These are phyloP conservation scores for Euphydryas editha DNA, from an alignment of 2,888 invertebrate genomes.

Conservation along the genomic window DNA sequence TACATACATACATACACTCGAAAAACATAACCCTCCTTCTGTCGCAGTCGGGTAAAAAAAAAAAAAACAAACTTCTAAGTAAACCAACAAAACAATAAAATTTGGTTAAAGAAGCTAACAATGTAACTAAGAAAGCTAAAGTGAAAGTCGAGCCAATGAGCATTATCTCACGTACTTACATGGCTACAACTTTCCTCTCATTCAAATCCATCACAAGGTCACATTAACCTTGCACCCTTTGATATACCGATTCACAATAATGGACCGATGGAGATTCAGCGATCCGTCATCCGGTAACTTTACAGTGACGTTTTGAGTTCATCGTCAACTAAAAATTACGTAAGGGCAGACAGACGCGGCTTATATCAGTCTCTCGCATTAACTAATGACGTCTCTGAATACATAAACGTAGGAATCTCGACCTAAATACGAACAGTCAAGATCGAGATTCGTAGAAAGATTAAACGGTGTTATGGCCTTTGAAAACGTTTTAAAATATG, in stretches of 20 bases:
- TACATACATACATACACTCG: too few relatives aligned
- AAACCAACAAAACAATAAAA: constrained; percentile 7
- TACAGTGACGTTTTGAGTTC: constrained; percentile 77
- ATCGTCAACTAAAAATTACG: constrained; percentile 77
- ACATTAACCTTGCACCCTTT: constrained; percentile 54
- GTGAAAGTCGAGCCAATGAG: constrained; percentile 22
- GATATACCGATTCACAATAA: constrained; percentile 55
- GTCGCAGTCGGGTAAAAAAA: too few relatives aligned
- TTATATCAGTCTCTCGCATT: constrained; percentile 66
- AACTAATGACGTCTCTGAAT: constrained; percentile 54
- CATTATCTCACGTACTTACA: constrained; percentile 15
- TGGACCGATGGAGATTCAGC: constrained; percentile 56
- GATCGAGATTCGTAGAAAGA: constrained; percentile 61
- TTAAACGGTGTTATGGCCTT: constrained; percentile 59
- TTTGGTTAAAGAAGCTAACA: constrained; percentile 7
- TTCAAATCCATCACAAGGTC: constrained; percentile 51
- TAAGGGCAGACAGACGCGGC: constrained; percentile 76
- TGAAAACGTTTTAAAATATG: constrained; percentile 59
- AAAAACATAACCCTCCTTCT: too few relatives aligned
- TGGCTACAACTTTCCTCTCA: background rate
- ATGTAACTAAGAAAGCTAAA: constrained; percentile 25
- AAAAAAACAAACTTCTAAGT: too few relatives aligned
- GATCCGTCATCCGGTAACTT: constrained; percentile 75
- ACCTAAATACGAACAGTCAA: constrained; percentile 60
- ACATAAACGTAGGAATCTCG: constrained; percentile 52